A percentile compares a stretch with the other conserved stretches of the same genome.
Evolutionary conservation across 2,797 vertebrate species (phyloP).

Genomic region (Argyrosomus regius): DNA sequence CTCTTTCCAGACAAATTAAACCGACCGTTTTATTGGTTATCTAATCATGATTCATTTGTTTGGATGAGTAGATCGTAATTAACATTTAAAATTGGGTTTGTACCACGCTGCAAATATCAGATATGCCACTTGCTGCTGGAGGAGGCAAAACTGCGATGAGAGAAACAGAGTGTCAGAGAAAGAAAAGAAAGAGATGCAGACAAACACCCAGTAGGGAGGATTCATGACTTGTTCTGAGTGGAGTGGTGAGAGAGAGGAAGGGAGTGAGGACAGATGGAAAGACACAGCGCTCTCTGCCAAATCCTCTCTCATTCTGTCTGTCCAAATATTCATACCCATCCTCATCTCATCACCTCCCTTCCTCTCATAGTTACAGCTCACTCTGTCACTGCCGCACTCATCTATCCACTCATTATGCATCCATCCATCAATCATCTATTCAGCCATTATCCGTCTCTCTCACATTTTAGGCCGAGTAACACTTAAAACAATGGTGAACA

Average conservation of each 20-base stretch:
- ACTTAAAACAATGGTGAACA: neutral
- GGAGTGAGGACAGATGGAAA: slow-evolving; percentile 82
- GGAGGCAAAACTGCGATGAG: neutral
- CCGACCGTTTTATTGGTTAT: slow-evolving; percentile 60
- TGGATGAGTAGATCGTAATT: slow-evolving; percentile 69
- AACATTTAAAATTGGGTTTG: slow-evolving; percentile 74
- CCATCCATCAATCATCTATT: slow-evolving; percentile 33
- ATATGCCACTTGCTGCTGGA: slow-evolving; percentile 61
- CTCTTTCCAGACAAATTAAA: slow-evolving; percentile 68
- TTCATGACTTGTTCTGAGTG: slow-evolving; percentile 66
- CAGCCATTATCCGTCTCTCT: slow-evolving; percentile 14
- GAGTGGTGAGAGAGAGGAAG: slow-evolving; percentile 69
- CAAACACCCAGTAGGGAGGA: slow-evolving; percentile 62
- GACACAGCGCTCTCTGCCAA: slow-evolving; percentile 75
- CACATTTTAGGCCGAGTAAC: slow-evolving; percentile 12
- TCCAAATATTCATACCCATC: slow-evolving; percentile 66
- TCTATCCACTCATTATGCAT: slow-evolving; percentile 36
- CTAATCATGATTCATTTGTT: slow-evolving; percentile 73
- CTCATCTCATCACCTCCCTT: slow-evolving; percentile 59
- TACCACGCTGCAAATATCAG: slow-evolving; percentile 61
- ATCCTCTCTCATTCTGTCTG: slow-evolving; percentile 67
- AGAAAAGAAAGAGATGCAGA: slow-evolving; percentile 26
- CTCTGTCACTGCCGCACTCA: slow-evolving; percentile 45
- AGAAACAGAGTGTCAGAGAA: slow-evolving; percentile 6
- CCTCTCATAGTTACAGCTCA: slow-evolving; percentile 57